phyloP scores from a whole-genome alignment of 2,113 vertebrate species.

The Macrotus californicus region DNA sequence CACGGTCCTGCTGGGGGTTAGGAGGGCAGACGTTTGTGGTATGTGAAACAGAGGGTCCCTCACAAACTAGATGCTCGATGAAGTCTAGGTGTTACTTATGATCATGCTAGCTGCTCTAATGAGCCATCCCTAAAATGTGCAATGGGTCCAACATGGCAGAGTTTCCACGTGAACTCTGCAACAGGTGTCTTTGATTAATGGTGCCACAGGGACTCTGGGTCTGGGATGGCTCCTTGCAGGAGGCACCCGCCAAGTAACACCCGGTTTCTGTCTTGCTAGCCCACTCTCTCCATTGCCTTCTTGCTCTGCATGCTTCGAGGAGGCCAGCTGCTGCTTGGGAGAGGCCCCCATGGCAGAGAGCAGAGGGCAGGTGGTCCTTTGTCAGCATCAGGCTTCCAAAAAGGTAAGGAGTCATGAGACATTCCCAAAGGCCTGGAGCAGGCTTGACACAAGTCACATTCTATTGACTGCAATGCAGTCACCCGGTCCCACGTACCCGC shows the following conservation, averaged over 20 bases:
- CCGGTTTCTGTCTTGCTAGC: too few relatives aligned
- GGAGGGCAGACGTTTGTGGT: neutral
- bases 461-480: neutral
- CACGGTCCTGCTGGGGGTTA: neutral
- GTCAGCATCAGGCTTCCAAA: neutral
- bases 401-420: neutral
- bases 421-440: neutral
- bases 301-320: neutral
- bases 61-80: neutral
- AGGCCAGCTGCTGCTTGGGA: neutral
- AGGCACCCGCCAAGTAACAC: too few relatives aligned
- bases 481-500: neutral
- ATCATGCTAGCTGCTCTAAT: too few relatives aligned
- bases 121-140: too few relatives aligned
- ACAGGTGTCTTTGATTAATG: neutral
- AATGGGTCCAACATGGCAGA: neutral
- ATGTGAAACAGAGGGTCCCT: fast-evolving
- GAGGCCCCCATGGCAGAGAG: neutral
- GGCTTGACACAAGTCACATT: neutral
- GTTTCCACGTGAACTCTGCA: neutral
- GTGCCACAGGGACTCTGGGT: neutral
- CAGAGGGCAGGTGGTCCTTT: neutral
- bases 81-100: neutral
- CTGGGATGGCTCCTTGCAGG: fast-evolving
- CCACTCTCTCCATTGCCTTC: neutral